These are phyloP conservation scores for Bradypodion pumilum DNA, from an alignment of 2,797 vertebrate species.

Conservation along the genomic window DNA sequence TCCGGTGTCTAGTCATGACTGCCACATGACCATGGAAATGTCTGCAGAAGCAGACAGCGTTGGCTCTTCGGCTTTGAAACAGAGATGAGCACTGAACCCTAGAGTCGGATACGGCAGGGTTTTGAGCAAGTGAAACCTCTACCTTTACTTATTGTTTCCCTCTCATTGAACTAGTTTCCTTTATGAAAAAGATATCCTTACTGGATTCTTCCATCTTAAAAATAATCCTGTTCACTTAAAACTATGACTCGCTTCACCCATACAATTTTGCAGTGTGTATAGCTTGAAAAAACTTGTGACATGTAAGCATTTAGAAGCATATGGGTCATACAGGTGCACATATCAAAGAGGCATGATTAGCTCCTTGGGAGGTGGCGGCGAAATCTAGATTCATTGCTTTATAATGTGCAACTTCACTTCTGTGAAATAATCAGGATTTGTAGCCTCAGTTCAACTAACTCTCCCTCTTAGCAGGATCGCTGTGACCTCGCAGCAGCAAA, in stretches of 20 bases:
- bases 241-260: background rate
- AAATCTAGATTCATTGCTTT: background rate
- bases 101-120: no score
- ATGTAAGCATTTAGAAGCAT: background rate
- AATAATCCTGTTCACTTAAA: background rate
- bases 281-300: background rate
- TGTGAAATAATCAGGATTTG: background rate
- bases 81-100: no score
- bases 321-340: background rate
- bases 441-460: background rate
- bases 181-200: background rate
- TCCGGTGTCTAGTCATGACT: no score
- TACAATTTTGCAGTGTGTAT: background rate
- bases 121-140: no score
- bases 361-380: background rate
- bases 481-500: slow-evolving; percentile 36
- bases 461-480: background rate
- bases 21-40: no score
- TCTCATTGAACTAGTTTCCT: background rate
- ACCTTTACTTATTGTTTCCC: no score
- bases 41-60: no score
- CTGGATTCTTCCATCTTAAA: background rate
- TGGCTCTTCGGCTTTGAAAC: no score
- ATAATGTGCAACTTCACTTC: background rate
- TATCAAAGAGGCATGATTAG: no score